Percentiles rank a stretch among this genome's conserved stretches.
Evolutionary conservation across 2,888 invertebrate genomes (phyloP).

Genomic region (Cenopis cana): DNA sequence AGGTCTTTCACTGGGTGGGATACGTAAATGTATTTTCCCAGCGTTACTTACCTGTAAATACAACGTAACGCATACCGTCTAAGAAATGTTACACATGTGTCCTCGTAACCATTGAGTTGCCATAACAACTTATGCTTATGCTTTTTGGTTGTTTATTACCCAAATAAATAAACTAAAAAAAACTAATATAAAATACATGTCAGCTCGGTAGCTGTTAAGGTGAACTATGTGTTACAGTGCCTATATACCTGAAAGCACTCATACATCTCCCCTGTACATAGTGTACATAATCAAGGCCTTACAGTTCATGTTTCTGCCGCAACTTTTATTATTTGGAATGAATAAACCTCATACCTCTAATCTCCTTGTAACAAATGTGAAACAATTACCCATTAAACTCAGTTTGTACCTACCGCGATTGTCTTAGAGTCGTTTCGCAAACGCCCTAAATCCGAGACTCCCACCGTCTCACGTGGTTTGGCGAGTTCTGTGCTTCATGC

Average conservation of each 20-base stretch:
- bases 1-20: too few relatives aligned
- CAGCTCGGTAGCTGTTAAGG: too few relatives aligned
- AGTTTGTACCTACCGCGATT: constrained; percentile 40
- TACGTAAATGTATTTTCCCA: too few relatives aligned
- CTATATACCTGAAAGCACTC: not conserved
- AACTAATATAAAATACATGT: too few relatives aligned
- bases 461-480: constrained; percentile 50
- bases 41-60: not conserved
- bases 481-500: constrained; percentile 27
- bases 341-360: constrained; percentile 45
- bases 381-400: constrained; percentile 52
- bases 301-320: not conserved
- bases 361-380: constrained; percentile 47
- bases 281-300: too few relatives aligned
- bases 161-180: too few relatives aligned
- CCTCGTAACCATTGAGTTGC: not conserved
- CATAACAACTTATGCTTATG: not conserved
- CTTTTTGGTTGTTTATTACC: too few relatives aligned
- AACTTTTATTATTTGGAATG: not conserved
- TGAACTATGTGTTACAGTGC: too few relatives aligned
- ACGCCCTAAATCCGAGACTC: constrained; percentile 49
- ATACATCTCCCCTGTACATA: too few relatives aligned
- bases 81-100: not conserved
- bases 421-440: constrained; percentile 48
- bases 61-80: not conserved